A percentile compares a stretch with the other conserved stretches of the same genome.
Evolutionary conservation across 2,113 vertebrate species (phyloP).

Genomic region (Phalacrocorax aristotelis): DNA sequence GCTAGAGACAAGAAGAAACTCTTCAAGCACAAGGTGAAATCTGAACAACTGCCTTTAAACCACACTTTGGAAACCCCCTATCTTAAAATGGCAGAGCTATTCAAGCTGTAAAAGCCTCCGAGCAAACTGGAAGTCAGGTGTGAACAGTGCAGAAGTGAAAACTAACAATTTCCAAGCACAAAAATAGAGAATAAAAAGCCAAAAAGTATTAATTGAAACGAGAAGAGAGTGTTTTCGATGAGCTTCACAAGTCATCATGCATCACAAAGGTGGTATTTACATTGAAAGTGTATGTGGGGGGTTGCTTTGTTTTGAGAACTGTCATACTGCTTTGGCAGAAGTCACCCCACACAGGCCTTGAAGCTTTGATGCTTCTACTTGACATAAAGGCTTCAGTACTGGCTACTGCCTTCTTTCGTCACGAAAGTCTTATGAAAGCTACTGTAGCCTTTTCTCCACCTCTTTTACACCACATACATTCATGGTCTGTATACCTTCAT

Average conservation of each 20-base stretch:
- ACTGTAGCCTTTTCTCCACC: neutral
- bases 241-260: neutral
- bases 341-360: neutral
- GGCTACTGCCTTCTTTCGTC: neutral
- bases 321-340: neutral
- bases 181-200: neutral
- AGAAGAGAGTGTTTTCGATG: neutral
- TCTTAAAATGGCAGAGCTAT: neutral
- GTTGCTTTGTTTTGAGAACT: neutral
- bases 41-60: neutral
- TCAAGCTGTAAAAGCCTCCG: neutral
- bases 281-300: neutral
- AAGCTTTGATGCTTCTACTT: neutral
- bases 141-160: neutral
- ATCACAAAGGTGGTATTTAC: neutral
- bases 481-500: fast-evolving
- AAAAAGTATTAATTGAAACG: neutral
- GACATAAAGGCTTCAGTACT: neutral
- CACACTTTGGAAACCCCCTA: neutral
- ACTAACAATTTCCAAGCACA: neutral
- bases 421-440: neutral
- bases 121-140: neutral
- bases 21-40: neutral
- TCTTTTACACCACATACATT: neutral
- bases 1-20: neutral